Evolutionary conservation across 2,797 vertebrate genomes (phyloP).

Genomic region (Lemur catta): DNA sequence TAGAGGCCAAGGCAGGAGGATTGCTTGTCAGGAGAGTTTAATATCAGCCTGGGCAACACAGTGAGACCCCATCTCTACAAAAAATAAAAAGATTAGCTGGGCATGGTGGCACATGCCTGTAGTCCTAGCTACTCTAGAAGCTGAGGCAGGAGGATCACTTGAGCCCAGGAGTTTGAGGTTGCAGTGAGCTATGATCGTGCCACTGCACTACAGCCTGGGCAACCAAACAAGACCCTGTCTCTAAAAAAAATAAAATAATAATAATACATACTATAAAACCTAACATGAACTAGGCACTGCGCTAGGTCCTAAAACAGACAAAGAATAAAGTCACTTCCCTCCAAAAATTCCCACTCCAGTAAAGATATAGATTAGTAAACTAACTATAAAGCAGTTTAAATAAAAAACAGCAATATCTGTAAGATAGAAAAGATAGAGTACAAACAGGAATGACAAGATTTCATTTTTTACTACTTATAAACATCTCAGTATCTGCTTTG

Average conservation of each 20-base stretch:
- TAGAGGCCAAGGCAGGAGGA: no score
- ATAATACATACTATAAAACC: neutral
- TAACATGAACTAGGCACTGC: neutral
- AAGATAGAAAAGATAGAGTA: neutral
- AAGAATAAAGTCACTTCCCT: neutral
- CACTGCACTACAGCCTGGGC: neutral
- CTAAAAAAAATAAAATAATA: neutral
- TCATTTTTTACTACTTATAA: neutral
- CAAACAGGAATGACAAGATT: neutral
- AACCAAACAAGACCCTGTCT: no score
- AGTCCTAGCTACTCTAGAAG: no score
- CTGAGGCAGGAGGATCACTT: no score
- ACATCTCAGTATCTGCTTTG: neutral
- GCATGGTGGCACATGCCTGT: no score
- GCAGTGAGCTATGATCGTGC: neutral
- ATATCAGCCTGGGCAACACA: no score
- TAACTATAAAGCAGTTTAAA: neutral
- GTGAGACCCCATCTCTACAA: no score
- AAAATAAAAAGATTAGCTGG: no score
- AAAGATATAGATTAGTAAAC: neutral
- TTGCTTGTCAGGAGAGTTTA: no score
- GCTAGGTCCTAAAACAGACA: neutral
- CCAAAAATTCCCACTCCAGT: neutral
- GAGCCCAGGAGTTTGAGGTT: no score
- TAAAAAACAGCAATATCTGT: neutral